Percentiles rank a stretch among this genome's conserved stretches.
phyloP scores from a whole-genome alignment of 2,888 invertebrate genomes.

The Lydus trimaculatus region DNA sequence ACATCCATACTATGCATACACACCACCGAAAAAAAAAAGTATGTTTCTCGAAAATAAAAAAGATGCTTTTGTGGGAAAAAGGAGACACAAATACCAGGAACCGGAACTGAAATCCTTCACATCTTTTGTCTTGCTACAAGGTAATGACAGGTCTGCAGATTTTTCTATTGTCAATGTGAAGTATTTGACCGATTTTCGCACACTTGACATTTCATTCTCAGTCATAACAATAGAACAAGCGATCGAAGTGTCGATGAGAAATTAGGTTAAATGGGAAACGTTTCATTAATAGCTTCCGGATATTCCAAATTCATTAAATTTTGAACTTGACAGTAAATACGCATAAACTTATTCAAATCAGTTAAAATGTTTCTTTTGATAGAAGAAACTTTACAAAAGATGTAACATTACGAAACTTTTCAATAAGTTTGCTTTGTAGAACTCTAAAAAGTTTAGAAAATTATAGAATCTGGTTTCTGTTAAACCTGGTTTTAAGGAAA shows the following conservation, averaged over 20 bases:
- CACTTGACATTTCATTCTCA: background rate
- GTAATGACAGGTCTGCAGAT: background rate
- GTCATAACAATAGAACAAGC: constrained; percentile 6
- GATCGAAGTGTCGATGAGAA: constrained; percentile 9
- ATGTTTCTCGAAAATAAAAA: background rate
- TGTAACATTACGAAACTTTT: no score
- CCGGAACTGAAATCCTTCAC: constrained; percentile 7
- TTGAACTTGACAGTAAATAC: background rate
- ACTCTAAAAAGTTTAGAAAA: no score
- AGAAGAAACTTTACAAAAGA: background rate
- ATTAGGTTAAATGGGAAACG: constrained; percentile 13
- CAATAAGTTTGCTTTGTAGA: background rate
- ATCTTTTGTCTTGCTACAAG: background rate
- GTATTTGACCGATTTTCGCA: constrained; percentile 1
- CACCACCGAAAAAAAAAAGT: background rate
- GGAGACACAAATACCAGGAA: background rate
- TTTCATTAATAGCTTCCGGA: constrained; percentile 2
- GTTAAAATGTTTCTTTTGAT: no score
- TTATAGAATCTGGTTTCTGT: no score
- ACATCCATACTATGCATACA: constrained; percentile 35
- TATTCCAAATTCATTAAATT: background rate
- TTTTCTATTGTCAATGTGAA: background rate
- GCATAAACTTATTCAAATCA: background rate
- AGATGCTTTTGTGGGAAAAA: background rate
- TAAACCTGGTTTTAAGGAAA: no score